These are phyloP conservation scores for Turritopsis rubra DNA, from an alignment of 30 jellyfish, hydroid and myxozoan species.

Conservation along the genomic window DNA sequence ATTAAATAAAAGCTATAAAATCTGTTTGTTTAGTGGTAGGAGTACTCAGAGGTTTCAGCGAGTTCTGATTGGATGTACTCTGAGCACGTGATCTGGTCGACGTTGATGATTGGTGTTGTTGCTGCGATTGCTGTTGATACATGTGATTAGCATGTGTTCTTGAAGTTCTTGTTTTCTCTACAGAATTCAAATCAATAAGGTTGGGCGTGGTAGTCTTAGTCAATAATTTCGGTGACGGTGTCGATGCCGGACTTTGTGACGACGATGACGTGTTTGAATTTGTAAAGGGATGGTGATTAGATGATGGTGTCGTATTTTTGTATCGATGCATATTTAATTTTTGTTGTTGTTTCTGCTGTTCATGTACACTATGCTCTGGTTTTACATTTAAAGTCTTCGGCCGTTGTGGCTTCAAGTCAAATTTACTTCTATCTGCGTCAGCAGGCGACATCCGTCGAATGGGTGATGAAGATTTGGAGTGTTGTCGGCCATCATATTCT, in stretches of 20 bases:
- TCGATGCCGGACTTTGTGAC: constrained; percentile 94
- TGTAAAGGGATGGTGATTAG: constrained; percentile 59
- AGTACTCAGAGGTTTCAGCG: constrained; percentile 12
- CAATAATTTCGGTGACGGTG: constrained; percentile 82
- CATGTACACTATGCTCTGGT: constrained; percentile 26
- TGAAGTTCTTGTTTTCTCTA: constrained; percentile 7
- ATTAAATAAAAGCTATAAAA: constrained; percentile 30
- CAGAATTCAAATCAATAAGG: constrained; percentile 3
- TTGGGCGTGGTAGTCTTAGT: background rate
- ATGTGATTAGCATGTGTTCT: constrained; percentile 26
- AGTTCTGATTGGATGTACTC: constrained; percentile 6
- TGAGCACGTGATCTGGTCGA: constrained; percentile 36
- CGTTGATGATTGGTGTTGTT: background rate
- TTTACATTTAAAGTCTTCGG: constrained; percentile 74
- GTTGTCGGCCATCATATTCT: constrained; percentile 28
- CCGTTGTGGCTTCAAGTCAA: constrained; percentile 45
- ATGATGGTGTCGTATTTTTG: constrained; percentile 20
- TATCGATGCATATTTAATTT: constrained; percentile 27
- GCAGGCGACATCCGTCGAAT: constrained; percentile 24
- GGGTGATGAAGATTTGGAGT: constrained; percentile 37
- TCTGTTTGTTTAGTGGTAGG: constrained; percentile 22
- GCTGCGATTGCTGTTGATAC: background rate
- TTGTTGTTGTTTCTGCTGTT: constrained; percentile 6
- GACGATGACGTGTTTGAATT: constrained; percentile 85
- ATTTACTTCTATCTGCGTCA: background rate